These are phyloP conservation scores for Resseliella maxima DNA, from an alignment of 2,888 invertebrate species.

Conservation along the genomic window DNA sequence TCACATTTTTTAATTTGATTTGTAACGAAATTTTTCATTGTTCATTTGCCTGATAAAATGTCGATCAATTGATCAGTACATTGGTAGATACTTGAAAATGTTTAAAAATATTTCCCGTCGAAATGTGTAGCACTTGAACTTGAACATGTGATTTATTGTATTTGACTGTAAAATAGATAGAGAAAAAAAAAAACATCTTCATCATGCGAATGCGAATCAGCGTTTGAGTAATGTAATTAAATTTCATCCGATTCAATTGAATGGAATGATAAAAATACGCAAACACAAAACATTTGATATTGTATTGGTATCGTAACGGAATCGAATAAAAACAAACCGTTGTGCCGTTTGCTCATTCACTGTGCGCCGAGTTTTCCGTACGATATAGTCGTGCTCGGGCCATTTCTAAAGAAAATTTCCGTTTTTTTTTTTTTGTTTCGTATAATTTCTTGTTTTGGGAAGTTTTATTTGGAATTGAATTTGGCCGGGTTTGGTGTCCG, in stretches of 20 bases:
- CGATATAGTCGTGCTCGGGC: neutral
- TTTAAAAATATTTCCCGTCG: neutral
- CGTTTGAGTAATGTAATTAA: neutral
- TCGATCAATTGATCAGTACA: neutral
- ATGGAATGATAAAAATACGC: neutral
- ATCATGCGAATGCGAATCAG: neutral
- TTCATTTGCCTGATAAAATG: no score
- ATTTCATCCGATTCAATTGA: neutral
- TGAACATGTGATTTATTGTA: conserved; percentile 1
- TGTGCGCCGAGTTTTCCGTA: conserved; percentile 29
- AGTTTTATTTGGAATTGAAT: neutral
- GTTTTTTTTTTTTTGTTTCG: neutral
- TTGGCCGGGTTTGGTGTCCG: neutral
- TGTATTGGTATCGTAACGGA: neutral
- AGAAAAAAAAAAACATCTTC: neutral
- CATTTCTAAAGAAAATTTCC: neutral
- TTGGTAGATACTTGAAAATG: no score
- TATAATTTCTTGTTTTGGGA: neutral
- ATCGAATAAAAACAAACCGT: conserved; percentile 1
- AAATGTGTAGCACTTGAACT: neutral
- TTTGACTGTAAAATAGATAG: neutral
- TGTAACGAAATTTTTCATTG: no score
- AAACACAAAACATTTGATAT: neutral
- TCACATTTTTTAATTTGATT: no score
- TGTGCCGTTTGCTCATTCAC: neutral